Evolutionary conservation across 2,888 invertebrate species (phyloP), one percentile per base, ranked within the genome.

Genomic region (Orthonychiurus folsomi): DNA sequence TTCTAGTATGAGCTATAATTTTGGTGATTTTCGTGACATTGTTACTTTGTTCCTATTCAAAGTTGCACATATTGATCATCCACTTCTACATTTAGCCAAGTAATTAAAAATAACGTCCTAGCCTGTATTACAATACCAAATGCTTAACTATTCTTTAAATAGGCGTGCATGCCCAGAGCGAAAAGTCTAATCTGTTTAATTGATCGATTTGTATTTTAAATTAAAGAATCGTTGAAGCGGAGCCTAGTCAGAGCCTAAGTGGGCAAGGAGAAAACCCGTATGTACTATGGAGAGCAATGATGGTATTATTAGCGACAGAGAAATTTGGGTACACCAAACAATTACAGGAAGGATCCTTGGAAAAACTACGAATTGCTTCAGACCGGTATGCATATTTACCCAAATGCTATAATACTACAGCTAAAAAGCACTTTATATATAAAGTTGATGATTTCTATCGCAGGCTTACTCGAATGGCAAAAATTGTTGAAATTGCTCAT

Each of bases 51-150:
- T 64, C 28, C 50, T 58, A 2, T 37, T 64, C 15, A 61, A 61
- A 59, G 58, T 55, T 15, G 37, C 54, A n/a, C 54, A 62, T n/a
- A 50, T 61, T 48, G 64, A 64, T 20, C 64, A 64, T 64, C 64
- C 64, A 23, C 20, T 64, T 3, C 50, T 62, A 9, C 48, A 64
- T 37, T 50, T 64, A 23, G 53, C 62, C 24, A 59, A 64, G 64
- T 64, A 50, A 56, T 50, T 55, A 37, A 37, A 37, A 37, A 37
- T 37, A 37, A 9, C 5, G 37, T 37, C 15, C 15, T 37, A 37
- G 15, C n/a, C n/a, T n/a, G n/a, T n/a, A n/a, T n/a, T n/a, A n/a
- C n/a, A n/a, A n/a, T n/a, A n/a, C n/a, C n/a, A n/a, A n/a, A n/a
- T n/a, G n/a, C n/a, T n/a, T n/a, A n/a, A n/a, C n/a, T n/a, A n/a